Conservation (phyloP, 2,888 invertebrate species). For the Oligia latruncula region DNA sequence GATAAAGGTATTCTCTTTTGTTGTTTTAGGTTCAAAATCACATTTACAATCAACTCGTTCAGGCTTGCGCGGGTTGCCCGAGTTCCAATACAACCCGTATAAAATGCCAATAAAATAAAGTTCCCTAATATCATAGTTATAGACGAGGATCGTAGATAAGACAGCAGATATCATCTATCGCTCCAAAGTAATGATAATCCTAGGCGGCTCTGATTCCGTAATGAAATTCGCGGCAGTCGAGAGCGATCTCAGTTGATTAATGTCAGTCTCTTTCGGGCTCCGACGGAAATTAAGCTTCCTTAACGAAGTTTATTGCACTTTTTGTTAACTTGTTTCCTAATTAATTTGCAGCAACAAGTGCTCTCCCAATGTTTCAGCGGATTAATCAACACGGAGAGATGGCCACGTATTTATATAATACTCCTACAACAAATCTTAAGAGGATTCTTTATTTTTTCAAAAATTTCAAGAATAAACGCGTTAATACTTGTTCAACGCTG, state of each 20-base stretch:
- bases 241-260: constrained; percentile 84
- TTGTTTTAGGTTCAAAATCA: constrained; percentile 60
- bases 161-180: constrained; percentile 43
- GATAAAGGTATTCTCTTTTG: constrained; percentile 48
- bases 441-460: constrained; percentile 58
- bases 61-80: constrained; percentile 8
- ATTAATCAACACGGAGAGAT: constrained; percentile 67
- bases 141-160: constrained; percentile 27
- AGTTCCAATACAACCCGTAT: constrained; percentile 41
- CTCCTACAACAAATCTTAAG: constrained; percentile 57
- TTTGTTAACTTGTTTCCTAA: constrained; percentile 87
- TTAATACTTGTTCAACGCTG: constrained; percentile 66
- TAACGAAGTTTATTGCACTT: constrained; percentile 86
- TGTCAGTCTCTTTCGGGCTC: constrained; percentile 80
- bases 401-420: constrained; percentile 51
- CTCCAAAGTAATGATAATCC: constrained; percentile 76
- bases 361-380: constrained; percentile 66
- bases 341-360: constrained; percentile 87
- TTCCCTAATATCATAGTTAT: constrained; percentile 39
- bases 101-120: constrained; percentile 45
- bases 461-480: constrained; percentile 67
- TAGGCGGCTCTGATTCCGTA: constrained; percentile 77
- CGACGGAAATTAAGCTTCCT: constrained; percentile 85
- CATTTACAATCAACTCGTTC: constrained; percentile 57
- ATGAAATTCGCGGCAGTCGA: constrained; percentile 79